phyloP scores from a whole-genome alignment of 2,888 invertebrate genomes.

The Athrips mouffetella region DNA sequence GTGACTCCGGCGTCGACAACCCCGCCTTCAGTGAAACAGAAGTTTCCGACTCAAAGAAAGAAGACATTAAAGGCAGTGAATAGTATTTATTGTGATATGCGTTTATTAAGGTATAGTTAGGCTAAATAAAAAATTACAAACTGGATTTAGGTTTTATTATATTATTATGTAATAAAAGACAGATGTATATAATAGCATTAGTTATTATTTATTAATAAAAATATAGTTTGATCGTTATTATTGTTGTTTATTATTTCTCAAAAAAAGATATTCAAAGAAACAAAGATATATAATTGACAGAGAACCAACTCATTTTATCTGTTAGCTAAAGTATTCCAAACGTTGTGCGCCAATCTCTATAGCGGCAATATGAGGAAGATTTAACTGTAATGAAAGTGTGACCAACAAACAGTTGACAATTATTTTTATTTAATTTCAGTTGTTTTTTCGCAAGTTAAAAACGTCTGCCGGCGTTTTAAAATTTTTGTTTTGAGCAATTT shows the following conservation, averaged over 20 bases:
- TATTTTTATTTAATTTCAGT: too few species aligned
- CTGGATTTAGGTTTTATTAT: conserved; percentile 21
- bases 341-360: too few species aligned
- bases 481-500: too few species aligned
- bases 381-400: too few species aligned
- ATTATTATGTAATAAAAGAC: conserved; percentile 16
- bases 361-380: too few species aligned
- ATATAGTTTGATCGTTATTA: conserved; percentile 19
- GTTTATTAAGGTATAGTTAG: background rate
- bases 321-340: background rate
- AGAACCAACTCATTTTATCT: background rate
- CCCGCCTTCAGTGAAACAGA: conserved; percentile 64
- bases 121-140: conserved; percentile 27
- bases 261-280: background rate
- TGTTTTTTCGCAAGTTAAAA: too few species aligned
- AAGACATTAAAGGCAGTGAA: conserved; percentile 38
- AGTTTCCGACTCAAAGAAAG: conserved; percentile 39
- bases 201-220: conserved; percentile 33
- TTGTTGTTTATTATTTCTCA: background rate
- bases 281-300: background rate
- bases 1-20: conserved; percentile 70
- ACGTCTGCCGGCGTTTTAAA: too few species aligned
- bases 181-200: conserved; percentile 28
- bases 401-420: too few species aligned
- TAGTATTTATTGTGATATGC: conserved; percentile 32